Base-by-base conservation (phyloP, 2,113 vertebrate genomes). In the Rhinolophus ferrumequinum region DNA sequence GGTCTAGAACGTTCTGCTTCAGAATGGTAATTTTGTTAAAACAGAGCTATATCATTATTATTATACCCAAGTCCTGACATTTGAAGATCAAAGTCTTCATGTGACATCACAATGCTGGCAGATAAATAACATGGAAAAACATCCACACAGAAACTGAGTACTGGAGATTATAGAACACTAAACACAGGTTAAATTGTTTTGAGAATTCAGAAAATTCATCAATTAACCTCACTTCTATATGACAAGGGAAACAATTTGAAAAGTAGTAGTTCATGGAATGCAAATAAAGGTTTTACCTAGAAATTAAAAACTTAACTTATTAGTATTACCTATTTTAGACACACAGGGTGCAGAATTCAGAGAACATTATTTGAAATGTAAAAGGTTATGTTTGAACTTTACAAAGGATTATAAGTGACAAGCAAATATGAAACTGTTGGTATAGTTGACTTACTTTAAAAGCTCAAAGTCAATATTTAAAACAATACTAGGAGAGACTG, bases 301-400 rank as follows among this genome's bases (percentile, higher is more conserved):
- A 92, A 84, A 88, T 88, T 35, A 64, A 64, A 64, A 92, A 64
- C 66, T 9, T 64, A 47, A 90, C 69, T 60, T 56, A 56, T 88
- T 82, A 41, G 62, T 54, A 89, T 72, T 60, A 75, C 52, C 64
- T 64, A 82, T 87, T 77, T 77, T 88, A 91, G 58, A 56, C 24
- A 87, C 47, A 13, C 56, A 60, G 4, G n/a, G 26, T 89, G 0
- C 5, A 90, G 19, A 95, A 95, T 64, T 26, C 80, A 95, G 28
- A 30, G 30, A 91, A 76, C 50, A 92, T 69, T 56, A 82, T 18
- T 54, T 93, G 50, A 95, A 28, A 88, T 24, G 44, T 19, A 80
- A 87, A 96, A 82, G 50, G 64, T 69, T 35, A 81, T 30, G 30
- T 77, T 60, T 95, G 83, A 96, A 95, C 56, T 96, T 95, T 81